These are phyloP conservation scores for Hydrocynus forskahlii DNA, from an alignment of 2,797 vertebrate genomes.

Conservation along the genomic window DNA sequence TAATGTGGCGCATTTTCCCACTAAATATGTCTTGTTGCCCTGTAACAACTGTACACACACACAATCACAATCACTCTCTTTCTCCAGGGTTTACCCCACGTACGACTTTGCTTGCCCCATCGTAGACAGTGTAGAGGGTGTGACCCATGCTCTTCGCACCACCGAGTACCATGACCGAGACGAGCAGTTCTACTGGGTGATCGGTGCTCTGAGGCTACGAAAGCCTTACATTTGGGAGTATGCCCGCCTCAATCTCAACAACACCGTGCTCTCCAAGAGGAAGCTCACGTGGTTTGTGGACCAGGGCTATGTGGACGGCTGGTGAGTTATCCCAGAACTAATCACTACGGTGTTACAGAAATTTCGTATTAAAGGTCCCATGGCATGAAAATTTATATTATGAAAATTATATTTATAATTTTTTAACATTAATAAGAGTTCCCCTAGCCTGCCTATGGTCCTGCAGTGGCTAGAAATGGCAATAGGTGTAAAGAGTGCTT, in stretches of 20 bases:
- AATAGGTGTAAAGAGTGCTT: no score
- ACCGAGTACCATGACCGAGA: conserved; percentile 98
- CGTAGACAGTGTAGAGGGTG: conserved; percentile 95
- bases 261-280: conserved; percentile 96
- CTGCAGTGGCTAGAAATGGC: no score
- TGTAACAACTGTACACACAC: no score
- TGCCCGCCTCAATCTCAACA: conserved; percentile 95
- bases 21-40: no score
- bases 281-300: conserved; percentile 99
- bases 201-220: conserved; percentile 87
- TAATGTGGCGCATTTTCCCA: no score
- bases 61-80: background rate
- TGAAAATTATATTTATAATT: no score
- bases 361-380: no score
- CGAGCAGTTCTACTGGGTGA: conserved; percentile 97
- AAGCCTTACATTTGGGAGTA: conserved; percentile 98
- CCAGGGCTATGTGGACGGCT: conserved; percentile 96
- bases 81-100: conserved; percentile 89
- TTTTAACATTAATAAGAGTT: no score
- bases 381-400: no score
- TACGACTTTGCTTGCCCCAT: conserved; percentile 99
- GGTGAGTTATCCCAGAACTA: conserved; percentile 76
- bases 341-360: no score
- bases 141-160: conserved; percentile 95
- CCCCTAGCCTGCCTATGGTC: no score